Evolutionary conservation across 2,888 invertebrate species (phyloP), one percentile per base, ranked within the genome.

Genomic region (Melanotus villosus): DNA sequence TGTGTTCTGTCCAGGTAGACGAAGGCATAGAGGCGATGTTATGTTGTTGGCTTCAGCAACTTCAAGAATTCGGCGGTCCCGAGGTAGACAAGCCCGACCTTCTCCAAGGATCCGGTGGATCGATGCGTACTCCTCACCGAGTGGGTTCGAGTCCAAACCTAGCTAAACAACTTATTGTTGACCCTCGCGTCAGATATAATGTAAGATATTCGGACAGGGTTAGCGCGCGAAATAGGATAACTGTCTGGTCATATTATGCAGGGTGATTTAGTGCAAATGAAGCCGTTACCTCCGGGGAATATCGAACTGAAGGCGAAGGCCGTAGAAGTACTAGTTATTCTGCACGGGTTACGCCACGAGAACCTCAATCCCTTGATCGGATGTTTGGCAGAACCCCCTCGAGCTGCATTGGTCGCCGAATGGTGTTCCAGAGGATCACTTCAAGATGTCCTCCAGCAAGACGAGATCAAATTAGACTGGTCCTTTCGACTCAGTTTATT

Each of bases 401-500:
- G 93, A 71, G 93, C 93, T 1, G 93, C 93, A 66, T 87, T 96
- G 79, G 95, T 97, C 65, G 94, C 91, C 81, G 97, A 96, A 81
- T 93, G 92, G 83, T 95, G 96, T 84, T 92, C 92, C 59, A 89
- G 97, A 70, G 96, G 96, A 52, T 96, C 96, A 45, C 86, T 96
- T 74, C 93, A 95, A 85, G 95, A 96, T 83, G 93, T 96, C 62
- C 89, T 96, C 54, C 90, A 93, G 78, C 94, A 95, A 85, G 94
- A 95, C 81, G 96, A 95, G 84, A 95, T 96, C 82, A 93, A 94
- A 84, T 88, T 97, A 78, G 98, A 98, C 86, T 97, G 97, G 97
- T 95, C 96, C 63, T 98, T 98, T 86, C 92, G 97, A 67, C 88
- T 97, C 66, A 97, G 97, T 38, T 88, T 98, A 74, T 89, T 98